Evolutionary conservation across 2,113 vertebrate genomes (phyloP).

Genomic region (Cnemophilus loriae): DNA sequence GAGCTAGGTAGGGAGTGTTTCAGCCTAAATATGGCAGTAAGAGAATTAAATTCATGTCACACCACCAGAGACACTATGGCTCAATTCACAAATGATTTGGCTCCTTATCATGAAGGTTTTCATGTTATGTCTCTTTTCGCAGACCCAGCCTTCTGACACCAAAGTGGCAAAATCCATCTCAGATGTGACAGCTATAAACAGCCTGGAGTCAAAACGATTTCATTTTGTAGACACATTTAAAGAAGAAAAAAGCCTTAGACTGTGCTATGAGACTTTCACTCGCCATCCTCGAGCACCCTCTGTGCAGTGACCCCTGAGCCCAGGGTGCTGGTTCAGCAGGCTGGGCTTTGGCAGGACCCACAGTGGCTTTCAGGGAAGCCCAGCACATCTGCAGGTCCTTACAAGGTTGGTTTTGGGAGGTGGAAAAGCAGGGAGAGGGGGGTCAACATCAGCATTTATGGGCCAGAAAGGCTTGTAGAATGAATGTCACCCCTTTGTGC

Average conservation of each 20-base stretch:
- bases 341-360: not conserved
- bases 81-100: not conserved
- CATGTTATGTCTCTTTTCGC: not conserved
- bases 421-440: not conserved
- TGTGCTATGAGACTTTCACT: not conserved
- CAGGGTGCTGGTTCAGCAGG: not conserved
- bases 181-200: slow-evolving; percentile 5
- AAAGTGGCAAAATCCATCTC: not conserved
- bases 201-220: not conserved
- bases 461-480: not conserved
- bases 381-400: not conserved
- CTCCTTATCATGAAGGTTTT: not conserved
- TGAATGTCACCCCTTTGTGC: not conserved
- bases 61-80: not conserved
- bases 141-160: not conserved
- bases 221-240: not conserved
- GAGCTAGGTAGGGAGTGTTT: not conserved
- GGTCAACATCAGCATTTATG: no score
- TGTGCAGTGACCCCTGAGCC: not conserved
- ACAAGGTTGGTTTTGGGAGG: not conserved
- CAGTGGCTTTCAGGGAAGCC: not conserved
- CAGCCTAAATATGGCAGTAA: not conserved
- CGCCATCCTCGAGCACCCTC: not conserved
- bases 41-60: not conserved
- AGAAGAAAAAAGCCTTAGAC: not conserved